Evolutionary conservation across 2,888 invertebrate genomes (phyloP), one percentile per base, ranked within the genome.

Genomic region (Pasiphila rectangulata): DNA sequence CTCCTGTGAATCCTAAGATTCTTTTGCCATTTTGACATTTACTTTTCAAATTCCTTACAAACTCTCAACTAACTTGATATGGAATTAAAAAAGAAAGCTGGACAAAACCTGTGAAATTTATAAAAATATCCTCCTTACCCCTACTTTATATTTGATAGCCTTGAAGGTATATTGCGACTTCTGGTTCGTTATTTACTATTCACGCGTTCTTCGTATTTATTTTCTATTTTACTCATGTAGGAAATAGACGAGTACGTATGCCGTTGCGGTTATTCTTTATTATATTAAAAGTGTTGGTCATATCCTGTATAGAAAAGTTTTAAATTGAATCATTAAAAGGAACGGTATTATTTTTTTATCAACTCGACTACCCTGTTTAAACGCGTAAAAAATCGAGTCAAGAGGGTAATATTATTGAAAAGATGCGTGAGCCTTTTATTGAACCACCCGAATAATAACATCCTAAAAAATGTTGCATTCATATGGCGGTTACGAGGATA

Each of bases 401-500:
- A 46, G 57, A 42, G 29, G 32, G 29, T 41, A 48, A 48, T 38
- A 27, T 42, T 45, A 48, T 56, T 47, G 42, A 34, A 44, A 56
- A 64, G 64, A 52, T 43, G 38, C 53, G 67, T 69, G 67, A 68
- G 67, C 56, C 56, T 66, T 63, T 67, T 66, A 63, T 63, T 67
- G 57, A 63, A 27, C 13, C 64, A 61, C 62, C 65, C 61, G 64
- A 71, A 75, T 75, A 75, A 82, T 79, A 79, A 68, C 78, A 79
- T 78, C 64, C 66, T 69, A 63, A 71, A 75, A 75, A 27, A 75
- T 66, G 65, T 63, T 63, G 60, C 57, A 71, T 79, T 79, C 71
- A 75, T 81, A 79, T 84, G 83, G 75, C 48, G 58, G 61, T 30
- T 9, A 63, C 65, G 69, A 72, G 68, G 68, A 75, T 75, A 72